A percentile compares a stretch with the other conserved stretches of the same genome.
These are phyloP conservation scores for Phalacrocorax brasilianus DNA, from an alignment of 2,113 vertebrate genomes.

Conservation along the genomic window DNA sequence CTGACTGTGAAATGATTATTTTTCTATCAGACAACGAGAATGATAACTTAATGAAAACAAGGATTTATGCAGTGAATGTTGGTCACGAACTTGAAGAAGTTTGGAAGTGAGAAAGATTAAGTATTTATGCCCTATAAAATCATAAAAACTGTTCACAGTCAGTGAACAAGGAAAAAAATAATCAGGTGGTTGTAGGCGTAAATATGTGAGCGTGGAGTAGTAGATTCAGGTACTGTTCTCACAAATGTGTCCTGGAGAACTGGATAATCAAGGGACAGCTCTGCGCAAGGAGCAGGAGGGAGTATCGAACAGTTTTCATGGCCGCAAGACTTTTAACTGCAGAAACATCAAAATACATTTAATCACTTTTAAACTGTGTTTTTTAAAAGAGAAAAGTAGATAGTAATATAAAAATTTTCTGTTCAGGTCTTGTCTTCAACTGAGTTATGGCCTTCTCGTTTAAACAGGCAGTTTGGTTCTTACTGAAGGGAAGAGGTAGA, in stretches of 20 bases:
- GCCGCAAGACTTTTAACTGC: background rate
- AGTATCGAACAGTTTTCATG: background rate
- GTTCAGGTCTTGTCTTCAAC: slow-evolving; percentile 20
- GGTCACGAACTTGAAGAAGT: slow-evolving; percentile 7
- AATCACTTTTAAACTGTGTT: slow-evolving; percentile 29
- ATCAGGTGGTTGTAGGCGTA: background rate
- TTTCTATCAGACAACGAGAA: slow-evolving; percentile 63
- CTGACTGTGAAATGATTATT: slow-evolving; percentile 70
- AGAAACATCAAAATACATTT: background rate
- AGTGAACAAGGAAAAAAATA: slow-evolving; percentile 1
- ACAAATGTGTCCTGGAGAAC: slow-evolving; percentile 17
- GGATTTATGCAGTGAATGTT: slow-evolving; percentile 24
- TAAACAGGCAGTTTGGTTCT: background rate
- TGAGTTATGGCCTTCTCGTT: slow-evolving; percentile 19
- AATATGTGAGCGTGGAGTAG: background rate
- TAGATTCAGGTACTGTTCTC: slow-evolving; percentile 38
- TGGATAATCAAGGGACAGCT: slow-evolving; percentile 13
- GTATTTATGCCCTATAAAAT: slow-evolving; percentile 30
- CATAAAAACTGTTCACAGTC: background rate
- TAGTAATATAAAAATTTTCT: background rate
- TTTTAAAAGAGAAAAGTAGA: slow-evolving; percentile 15
- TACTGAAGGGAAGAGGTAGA: background rate
- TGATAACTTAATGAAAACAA: slow-evolving; percentile 33
- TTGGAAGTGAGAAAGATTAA: slow-evolving; percentile 21
- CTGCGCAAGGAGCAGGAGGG: background rate